Percentiles rank a stretch among this genome's conserved stretches.
Conservation (phyloP, 1,140 invertebrate genomes). For the Brachionus plicatilis region DNA sequence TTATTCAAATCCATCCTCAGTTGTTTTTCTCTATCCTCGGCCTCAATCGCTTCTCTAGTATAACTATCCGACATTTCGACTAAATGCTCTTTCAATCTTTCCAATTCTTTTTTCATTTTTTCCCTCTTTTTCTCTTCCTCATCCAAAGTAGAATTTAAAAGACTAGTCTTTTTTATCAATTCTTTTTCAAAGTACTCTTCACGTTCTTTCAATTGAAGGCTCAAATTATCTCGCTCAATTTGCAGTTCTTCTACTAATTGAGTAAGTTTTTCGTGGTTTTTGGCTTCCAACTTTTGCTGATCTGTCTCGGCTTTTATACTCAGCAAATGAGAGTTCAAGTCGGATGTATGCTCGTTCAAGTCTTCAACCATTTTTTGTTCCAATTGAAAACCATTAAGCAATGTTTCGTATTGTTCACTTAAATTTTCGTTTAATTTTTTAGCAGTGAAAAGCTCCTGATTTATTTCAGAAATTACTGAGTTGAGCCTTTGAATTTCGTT, state of each 20-base stretch:
- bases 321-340: background rate
- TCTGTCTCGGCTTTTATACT: background rate
- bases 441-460: background rate
- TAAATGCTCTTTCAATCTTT: constrained; percentile 1
- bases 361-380: constrained; percentile 39
- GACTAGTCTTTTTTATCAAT: background rate
- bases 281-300: background rate
- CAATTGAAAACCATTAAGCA: constrained; percentile 26
- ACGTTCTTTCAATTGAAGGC: background rate
- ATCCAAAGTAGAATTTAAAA: background rate
- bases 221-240: background rate
- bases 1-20: background rate
- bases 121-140: background rate
- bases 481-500: constrained; percentile 34
- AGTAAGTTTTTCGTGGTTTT: background rate
- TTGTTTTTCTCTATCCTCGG: constrained; percentile 37
- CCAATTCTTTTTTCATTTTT: constrained; percentile 23
- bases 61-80: constrained; percentile 34
- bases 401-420: constrained; percentile 17
- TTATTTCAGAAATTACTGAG: background rate
- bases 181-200: constrained; percentile 5
- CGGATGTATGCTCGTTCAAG: constrained; percentile 19
- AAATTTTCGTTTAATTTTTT: constrained; percentile 35
- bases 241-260: background rate
- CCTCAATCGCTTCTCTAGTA: constrained; percentile 19